Percentiles rank a stretch among this genome's conserved stretches.
Evolutionary conservation across 1,140 invertebrate species (phyloP).

Genomic region (Gryllus bimaculatus): DNA sequence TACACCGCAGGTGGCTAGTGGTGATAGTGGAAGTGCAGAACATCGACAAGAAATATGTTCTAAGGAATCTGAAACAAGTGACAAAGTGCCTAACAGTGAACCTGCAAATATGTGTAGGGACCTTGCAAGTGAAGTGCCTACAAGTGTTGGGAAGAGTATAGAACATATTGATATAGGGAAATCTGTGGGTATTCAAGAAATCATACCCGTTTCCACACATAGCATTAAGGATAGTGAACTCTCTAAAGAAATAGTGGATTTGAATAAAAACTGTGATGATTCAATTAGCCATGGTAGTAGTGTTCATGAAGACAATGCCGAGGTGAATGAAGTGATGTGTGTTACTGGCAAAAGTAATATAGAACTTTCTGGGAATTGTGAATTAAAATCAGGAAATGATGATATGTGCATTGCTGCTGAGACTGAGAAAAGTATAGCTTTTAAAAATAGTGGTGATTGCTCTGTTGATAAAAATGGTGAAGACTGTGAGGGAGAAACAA

Average conservation of each 20-base stretch:
- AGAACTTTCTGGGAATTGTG: conserved; percentile 6
- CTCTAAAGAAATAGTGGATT: background rate
- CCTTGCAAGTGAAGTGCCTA: conserved; percentile 32
- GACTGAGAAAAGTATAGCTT: conserved; percentile 20
- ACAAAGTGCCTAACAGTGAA: conserved; percentile 20
- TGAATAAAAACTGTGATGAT: background rate
- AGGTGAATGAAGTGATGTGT: background rate
- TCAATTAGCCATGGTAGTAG: background rate
- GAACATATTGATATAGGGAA: background rate
- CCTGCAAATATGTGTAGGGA: background rate
- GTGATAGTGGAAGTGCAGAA: conserved; percentile 4
- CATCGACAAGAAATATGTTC: conserved; percentile 12
- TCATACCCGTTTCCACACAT: background rate
- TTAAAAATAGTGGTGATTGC: conserved; percentile 20
- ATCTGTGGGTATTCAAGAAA: background rate
- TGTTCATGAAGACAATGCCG: conserved; percentile 22
- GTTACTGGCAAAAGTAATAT: conserved; percentile 22
- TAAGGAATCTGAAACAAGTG: background rate
- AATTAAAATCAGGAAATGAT: background rate
- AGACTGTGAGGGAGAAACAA: too few species aligned
- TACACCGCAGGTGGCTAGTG: background rate
- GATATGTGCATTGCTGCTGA: background rate
- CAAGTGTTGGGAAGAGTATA: conserved; percentile 20
- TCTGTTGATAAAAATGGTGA: too few species aligned
- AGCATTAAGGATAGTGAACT: background rate